These are phyloP conservation scores for Pachymerium ferrugineum DNA, from an alignment of 2,888 invertebrate genomes.

Conservation along the genomic window DNA sequence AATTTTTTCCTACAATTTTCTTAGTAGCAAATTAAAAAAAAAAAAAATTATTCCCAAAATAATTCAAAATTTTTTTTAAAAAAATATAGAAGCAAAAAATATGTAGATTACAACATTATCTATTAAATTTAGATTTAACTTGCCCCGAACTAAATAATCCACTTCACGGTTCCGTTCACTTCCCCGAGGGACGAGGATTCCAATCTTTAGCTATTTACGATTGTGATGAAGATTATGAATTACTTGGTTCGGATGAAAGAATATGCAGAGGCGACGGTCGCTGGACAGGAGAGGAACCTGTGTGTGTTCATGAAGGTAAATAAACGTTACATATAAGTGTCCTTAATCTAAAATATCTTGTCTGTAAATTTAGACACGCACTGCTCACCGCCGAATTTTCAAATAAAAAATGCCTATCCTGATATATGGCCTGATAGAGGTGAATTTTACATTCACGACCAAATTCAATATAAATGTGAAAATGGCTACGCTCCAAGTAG, in stretches of 20 bases:
- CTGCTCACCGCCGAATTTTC: background rate
- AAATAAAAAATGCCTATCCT: background rate
- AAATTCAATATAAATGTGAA: background rate
- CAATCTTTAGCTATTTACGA: background rate
- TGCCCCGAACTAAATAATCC: background rate
- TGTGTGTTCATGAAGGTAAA: background rate
- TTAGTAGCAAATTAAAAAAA: too few relatives aligned
- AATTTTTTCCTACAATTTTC: too few relatives aligned
- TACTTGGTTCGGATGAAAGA: background rate
- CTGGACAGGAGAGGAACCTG: background rate
- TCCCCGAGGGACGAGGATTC: background rate
- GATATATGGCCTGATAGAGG: background rate
- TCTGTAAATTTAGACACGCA: background rate
- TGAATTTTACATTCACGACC: slow-evolving; percentile 3
- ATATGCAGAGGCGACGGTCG: background rate
- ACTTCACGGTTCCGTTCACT: background rate
- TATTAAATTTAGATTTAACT: background rate
- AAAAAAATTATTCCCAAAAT: too few relatives aligned
- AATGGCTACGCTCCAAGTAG: background rate
- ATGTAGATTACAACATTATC: too few relatives aligned
- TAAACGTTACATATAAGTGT: too few relatives aligned
- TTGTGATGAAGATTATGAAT: background rate
- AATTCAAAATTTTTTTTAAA: too few relatives aligned
- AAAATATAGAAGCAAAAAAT: too few relatives aligned
- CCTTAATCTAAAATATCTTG: too few relatives aligned